Evolutionary conservation across 2,888 invertebrate species (phyloP).

Genomic region (Leucoma salicis): DNA sequence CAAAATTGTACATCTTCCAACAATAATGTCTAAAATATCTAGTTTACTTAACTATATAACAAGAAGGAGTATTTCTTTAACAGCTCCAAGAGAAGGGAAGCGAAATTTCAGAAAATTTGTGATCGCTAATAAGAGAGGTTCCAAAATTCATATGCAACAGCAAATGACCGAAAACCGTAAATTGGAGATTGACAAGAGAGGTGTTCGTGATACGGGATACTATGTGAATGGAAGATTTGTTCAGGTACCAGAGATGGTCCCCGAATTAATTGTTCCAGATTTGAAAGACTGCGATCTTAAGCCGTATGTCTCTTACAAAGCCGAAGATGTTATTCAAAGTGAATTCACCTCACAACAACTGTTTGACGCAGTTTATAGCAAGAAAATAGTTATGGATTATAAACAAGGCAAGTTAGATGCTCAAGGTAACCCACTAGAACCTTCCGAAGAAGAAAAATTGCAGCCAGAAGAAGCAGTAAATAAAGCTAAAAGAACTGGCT

Average conservation of each 20-base stretch:
- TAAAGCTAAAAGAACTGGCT: slow-evolving; percentile 88
- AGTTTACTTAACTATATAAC: slow-evolving; percentile 55
- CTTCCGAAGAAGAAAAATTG: slow-evolving; percentile 87
- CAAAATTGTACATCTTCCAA: not conserved
- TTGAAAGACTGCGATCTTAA: slow-evolving; percentile 91
- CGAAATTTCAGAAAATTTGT: slow-evolving; percentile 92
- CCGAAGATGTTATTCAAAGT: slow-evolving; percentile 87
- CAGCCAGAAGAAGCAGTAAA: slow-evolving; percentile 87
- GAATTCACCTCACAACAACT: slow-evolving; percentile 93
- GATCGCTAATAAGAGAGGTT: slow-evolving; percentile 89
- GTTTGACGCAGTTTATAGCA: slow-evolving; percentile 90
- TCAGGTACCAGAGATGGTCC: slow-evolving; percentile 92
- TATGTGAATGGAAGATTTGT: slow-evolving; percentile 79
- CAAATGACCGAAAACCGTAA: slow-evolving; percentile 83
- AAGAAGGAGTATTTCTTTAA: slow-evolving; percentile 61
- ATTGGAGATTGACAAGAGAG: slow-evolving; percentile 86
- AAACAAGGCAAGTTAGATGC: slow-evolving; percentile 86
- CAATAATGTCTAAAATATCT: slow-evolving; percentile 63
- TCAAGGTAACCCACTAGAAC: slow-evolving; percentile 86
- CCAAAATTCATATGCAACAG: slow-evolving; percentile 83
- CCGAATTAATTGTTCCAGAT: slow-evolving; percentile 96
- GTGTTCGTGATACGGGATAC: slow-evolving; percentile 86
- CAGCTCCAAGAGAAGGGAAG: slow-evolving; percentile 83
- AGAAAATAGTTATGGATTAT: slow-evolving; percentile 90
- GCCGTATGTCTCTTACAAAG: slow-evolving; percentile 96